Conservation (phyloP, 2,797 vertebrate genomes). For the Cercopithecus neglectus region DNA sequence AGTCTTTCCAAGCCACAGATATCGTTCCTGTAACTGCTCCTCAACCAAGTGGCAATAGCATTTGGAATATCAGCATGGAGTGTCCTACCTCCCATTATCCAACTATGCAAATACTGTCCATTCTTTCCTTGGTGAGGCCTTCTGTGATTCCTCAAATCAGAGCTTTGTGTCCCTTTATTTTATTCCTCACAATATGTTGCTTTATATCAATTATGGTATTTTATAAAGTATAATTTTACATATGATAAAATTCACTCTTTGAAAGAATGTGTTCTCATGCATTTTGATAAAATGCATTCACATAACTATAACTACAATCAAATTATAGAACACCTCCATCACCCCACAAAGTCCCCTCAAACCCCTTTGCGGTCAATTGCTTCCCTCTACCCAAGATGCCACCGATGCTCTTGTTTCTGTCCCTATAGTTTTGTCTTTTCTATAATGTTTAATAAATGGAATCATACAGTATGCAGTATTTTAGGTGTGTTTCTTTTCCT, state of each 20-base stretch:
- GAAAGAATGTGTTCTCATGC: neutral
- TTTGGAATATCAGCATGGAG: neutral
- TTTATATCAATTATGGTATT: neutral
- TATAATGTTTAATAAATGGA: neutral
- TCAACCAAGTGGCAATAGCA: neutral
- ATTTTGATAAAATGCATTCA: neutral
- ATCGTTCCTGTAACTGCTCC: neutral
- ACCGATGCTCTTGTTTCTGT: neutral
- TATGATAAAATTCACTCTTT: neutral
- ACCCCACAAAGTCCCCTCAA: neutral
- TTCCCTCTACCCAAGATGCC: neutral
- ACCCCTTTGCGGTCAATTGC: neutral
- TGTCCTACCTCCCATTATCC: neutral
- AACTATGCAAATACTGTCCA: neutral
- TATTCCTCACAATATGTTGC: neutral
- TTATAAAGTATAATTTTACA: neutral
- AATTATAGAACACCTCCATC: neutral
- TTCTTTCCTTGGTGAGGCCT: neutral
- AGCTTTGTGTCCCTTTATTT: neutral
- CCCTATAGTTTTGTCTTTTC: neutral
- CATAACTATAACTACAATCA: neutral
- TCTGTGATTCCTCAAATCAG: neutral
- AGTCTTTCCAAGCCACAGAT: neutral
- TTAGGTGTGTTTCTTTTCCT: neutral
- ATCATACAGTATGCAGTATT: neutral